Percentiles rank a stretch among this genome's conserved stretches.
Evolutionary conservation across 1,140 invertebrate species (phyloP).

Genomic region (Neuroterus valhalla): DNA sequence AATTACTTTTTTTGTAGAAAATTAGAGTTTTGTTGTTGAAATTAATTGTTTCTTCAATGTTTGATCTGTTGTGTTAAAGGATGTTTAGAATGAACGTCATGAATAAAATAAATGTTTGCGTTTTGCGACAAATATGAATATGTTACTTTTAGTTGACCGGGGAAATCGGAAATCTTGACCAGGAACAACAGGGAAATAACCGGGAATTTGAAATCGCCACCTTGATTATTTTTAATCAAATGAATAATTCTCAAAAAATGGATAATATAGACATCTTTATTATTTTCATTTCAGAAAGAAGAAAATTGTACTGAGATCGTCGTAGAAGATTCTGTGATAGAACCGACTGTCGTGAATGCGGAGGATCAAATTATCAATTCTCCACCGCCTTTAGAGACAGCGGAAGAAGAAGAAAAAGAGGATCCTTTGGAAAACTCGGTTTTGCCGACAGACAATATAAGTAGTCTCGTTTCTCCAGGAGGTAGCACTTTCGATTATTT

Average conservation of each 20-base stretch:
- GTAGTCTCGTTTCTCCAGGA: conserved; percentile 68
- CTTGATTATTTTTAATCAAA: no score
- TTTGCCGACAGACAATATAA: conserved; percentile 67
- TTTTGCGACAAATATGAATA: no score
- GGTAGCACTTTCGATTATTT: conserved; percentile 86
- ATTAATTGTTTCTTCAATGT: no score
- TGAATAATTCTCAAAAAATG: neutral
- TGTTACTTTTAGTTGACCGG: no score
- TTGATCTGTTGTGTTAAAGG: no score
- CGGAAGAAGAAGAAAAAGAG: conserved; percentile 62
- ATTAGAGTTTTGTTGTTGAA: no score
- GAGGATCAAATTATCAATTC: conserved; percentile 58
- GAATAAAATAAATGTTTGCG: no score
- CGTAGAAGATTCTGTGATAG: conserved; percentile 67
- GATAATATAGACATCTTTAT: conserved; percentile 9
- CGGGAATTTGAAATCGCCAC: no score
- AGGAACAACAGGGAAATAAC: no score
- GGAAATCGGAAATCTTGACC: no score
- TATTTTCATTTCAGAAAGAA: conserved; percentile 59
- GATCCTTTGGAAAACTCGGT: conserved; percentile 66
- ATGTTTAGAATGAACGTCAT: no score
- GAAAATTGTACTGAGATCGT: conserved; percentile 65
- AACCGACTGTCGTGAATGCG: conserved; percentile 51
- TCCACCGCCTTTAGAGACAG: conserved; percentile 44
- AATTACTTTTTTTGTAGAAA: no score